These are phyloP conservation scores for Latrodectus hesperus DNA, from an alignment of 2,888 invertebrate species.

Conservation along the genomic window DNA sequence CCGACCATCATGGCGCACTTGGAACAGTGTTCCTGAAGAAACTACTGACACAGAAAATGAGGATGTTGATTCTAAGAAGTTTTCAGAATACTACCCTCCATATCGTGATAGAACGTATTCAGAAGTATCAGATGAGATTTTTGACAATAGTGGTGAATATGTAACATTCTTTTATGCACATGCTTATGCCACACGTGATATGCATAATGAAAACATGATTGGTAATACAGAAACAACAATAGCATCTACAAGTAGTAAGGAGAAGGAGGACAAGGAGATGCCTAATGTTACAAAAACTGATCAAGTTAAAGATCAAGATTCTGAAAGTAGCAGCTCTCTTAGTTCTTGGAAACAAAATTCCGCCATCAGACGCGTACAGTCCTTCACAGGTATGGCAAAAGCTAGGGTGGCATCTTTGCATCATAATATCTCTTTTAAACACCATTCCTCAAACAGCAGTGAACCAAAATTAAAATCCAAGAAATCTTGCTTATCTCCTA, in stretches of 20 bases:
- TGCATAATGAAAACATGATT: constrained; percentile 18
- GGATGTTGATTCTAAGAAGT: constrained; percentile 69
- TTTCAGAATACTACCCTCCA: constrained; percentile 55
- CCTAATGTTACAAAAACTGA: constrained; percentile 12
- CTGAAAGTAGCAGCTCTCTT: constrained; percentile 57
- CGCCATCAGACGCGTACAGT: constrained; percentile 72
- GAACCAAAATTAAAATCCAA: constrained; percentile 45
- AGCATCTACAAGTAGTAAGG: constrained; percentile 11
- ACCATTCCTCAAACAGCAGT: constrained; percentile 40
- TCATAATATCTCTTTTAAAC: constrained; percentile 69
- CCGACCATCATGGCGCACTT: constrained; percentile 56
- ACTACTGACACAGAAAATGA: constrained; percentile 73
- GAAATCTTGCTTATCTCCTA: constrained; percentile 31
- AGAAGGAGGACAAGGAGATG: constrained; percentile 4
- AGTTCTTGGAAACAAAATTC: constrained; percentile 66
- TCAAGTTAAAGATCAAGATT: constrained; percentile 41
- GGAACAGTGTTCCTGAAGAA: constrained; percentile 71
- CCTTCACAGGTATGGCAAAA: constrained; percentile 71
- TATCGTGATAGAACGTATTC: constrained; percentile 46
- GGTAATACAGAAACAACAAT: background rate
- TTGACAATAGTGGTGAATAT: constrained; percentile 70
- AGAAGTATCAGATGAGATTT: constrained; percentile 56
- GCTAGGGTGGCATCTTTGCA: constrained; percentile 69
- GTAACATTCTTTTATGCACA: constrained; percentile 71
- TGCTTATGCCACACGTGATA: constrained; percentile 60